Evolutionary conservation across 2,888 invertebrate genomes (phyloP).

Genomic region (Stictocephala bisonia): DNA sequence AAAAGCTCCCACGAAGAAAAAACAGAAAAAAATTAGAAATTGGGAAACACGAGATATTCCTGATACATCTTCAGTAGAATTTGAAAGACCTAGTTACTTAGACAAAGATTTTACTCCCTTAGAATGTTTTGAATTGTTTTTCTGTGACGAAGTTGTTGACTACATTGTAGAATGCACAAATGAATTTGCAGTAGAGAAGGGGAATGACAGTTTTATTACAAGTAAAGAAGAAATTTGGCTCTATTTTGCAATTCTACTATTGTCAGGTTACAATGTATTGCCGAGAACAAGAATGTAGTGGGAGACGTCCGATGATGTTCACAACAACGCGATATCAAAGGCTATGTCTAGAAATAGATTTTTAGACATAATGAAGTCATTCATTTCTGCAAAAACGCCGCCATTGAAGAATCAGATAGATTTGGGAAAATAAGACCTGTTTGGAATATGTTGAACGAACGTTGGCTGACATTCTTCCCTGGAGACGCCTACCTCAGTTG

Average conservation of each 20-base stretch:
- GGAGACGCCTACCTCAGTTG: slow-evolving; percentile 42
- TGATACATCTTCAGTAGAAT: slow-evolving; percentile 9
- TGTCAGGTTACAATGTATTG: slow-evolving; percentile 28
- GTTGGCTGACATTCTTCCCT: slow-evolving; percentile 44
- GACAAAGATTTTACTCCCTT: neutral
- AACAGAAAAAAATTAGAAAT: neutral
- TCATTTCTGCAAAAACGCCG: slow-evolving; percentile 42
- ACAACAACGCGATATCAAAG: slow-evolving; percentile 23
- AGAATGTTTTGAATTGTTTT: slow-evolving; percentile 10
- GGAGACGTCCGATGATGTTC: slow-evolving; percentile 8
- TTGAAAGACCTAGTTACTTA: neutral
- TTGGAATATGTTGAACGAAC: slow-evolving; percentile 46
- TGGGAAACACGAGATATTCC: slow-evolving; percentile 15
- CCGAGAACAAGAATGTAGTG: slow-evolving; percentile 29
- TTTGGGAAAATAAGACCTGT: slow-evolving; percentile 53
- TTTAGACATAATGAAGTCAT: slow-evolving; percentile 42
- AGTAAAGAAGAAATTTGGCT: slow-evolving; percentile 1
- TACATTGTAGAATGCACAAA: slow-evolving; percentile 14
- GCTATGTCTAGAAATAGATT: slow-evolving; percentile 45
- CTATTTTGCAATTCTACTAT: slow-evolving; percentile 27
- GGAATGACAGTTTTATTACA: slow-evolving; percentile 9
- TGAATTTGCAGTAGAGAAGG: slow-evolving; percentile 23
- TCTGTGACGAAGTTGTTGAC: slow-evolving; percentile 12
- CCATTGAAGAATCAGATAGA: slow-evolving; percentile 21
- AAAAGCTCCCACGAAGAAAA: slow-evolving; percentile 12